Evolutionary conservation across 2,888 invertebrate genomes (phyloP), one percentile per base, ranked within the genome.

Genomic region (Eretmocerus hayati): DNA sequence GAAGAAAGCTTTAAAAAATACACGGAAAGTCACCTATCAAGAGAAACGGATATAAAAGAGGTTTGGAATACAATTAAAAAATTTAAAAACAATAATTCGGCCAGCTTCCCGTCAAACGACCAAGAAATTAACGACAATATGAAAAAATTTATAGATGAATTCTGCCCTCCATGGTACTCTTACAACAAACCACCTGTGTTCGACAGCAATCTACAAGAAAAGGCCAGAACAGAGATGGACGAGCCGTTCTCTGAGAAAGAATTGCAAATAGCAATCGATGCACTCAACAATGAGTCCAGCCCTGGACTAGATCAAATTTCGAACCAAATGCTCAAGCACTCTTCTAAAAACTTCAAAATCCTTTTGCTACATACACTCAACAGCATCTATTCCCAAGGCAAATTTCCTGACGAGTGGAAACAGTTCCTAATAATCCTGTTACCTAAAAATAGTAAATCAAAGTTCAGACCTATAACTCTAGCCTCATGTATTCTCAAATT

Each of bases 221-320:
- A n/a, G n/a, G n/a, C n/a, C n/a, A n/a, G n/a, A n/a, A n/a, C n/a
- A n/a, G 18, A 19, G 5, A n/a, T 39, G 13, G 39, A 39, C 11
- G 6, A 22, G 6, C 23, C 23, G 3, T 39, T 39, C 23, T 5
- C 6, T n/a, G 15, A 23, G 15, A 18, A 39, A 2, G 39, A 46
- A 33, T 8, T 39, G 1, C 22, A 22, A 2, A 5, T 30, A 8
- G 39, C 40, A 1, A 13, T 46, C 5, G 9, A 32, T 3, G 6
- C 40, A 2, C 16, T 13, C n/a, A 46, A 39, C n/a, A 13, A 4
- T 2, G 19, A 32, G 1, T 40, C 40, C 4, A n/a, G 39, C 2
- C 39, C 32, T 3, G 46, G 39, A 2, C 33, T 46, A 5, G 46
- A 46, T 22, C 39, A 46, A 39, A 46, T 46, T 8, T 32, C 39